phyloP scores from a whole-genome alignment of 1,140 invertebrate genomes.

The Ctenoplectra terminalis region DNA sequence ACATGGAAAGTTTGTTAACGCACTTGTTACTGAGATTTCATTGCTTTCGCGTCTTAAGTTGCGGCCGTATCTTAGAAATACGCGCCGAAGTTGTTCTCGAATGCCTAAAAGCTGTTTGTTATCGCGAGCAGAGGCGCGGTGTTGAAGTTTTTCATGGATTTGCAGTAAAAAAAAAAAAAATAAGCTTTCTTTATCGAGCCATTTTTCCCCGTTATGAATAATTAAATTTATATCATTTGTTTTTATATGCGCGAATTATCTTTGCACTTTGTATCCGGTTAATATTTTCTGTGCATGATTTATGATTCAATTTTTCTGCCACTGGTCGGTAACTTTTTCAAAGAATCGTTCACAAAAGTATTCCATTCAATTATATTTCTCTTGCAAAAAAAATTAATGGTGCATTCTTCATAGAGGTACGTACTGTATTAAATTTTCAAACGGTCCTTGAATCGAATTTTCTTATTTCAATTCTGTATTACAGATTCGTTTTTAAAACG shows the following conservation, averaged over 20 bases:
- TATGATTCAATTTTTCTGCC: not conserved
- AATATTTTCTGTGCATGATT: not conserved
- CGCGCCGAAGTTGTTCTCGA: too few relatives aligned
- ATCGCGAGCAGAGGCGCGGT: not conserved
- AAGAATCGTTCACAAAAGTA: too few relatives aligned
- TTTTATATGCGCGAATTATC: not conserved
- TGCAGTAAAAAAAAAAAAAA: not conserved
- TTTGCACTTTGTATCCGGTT: not conserved
- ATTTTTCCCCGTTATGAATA: not conserved
- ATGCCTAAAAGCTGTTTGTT: not conserved
- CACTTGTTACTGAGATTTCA: not conserved
- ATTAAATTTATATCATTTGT: not conserved
- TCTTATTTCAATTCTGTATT: too few relatives aligned
- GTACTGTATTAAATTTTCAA: too few relatives aligned
- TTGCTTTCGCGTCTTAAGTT: not conserved
- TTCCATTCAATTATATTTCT: too few relatives aligned
- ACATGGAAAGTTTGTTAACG: not conserved
- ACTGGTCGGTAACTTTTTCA: too few relatives aligned
- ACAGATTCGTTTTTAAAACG: too few relatives aligned
- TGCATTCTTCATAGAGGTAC: too few relatives aligned
- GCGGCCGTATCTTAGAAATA: not conserved
- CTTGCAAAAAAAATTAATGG: too few relatives aligned
- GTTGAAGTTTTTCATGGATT: not conserved
- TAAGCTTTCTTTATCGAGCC: not conserved
- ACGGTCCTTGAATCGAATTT: too few relatives aligned